Evolutionary conservation across 2,888 invertebrate species (phyloP).

Genomic region (Axea sp.): DNA sequence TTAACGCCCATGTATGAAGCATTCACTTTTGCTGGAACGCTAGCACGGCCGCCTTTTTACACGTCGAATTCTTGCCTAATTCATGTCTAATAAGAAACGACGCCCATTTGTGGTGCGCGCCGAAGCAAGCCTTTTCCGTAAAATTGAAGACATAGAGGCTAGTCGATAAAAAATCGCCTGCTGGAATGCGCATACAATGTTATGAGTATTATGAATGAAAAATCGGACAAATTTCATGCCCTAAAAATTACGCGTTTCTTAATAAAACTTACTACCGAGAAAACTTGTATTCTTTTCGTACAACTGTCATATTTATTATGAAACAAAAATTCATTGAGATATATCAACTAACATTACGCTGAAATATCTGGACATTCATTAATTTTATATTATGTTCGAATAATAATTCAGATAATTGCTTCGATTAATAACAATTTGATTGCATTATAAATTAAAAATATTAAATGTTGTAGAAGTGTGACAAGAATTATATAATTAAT

Average conservation of each 20-base stretch:
- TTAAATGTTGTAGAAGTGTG: no score
- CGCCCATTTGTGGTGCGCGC: constrained; percentile 44
- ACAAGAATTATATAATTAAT: no score
- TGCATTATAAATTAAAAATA: no score
- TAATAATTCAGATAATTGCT: no score
- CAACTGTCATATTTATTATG: no score
- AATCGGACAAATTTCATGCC: constrained; percentile 30
- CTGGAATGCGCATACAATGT: constrained; percentile 16
- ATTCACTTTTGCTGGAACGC: constrained; percentile 51
- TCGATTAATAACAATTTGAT: no score
- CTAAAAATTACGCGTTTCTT: constrained; percentile 24
- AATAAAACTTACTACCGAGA: no score
- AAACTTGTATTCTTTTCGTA: no score
- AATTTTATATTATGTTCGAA: no score
- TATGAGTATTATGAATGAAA: constrained; percentile 24
- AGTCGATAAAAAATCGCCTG: constrained; percentile 16
- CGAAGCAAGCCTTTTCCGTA: constrained; percentile 25
- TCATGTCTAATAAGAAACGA: constrained; percentile 55
- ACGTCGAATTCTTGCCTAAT: constrained; percentile 60
- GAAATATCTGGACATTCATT: no score
- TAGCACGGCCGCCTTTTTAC: constrained; percentile 37
- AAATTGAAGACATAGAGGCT: constrained; percentile 4
- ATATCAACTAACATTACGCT: no score
- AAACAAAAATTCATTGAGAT: no score
- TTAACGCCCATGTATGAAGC: constrained; percentile 51